Evolutionary conservation across 1,140 invertebrate genomes (phyloP).

Genomic region (Aphidius ervi): DNA sequence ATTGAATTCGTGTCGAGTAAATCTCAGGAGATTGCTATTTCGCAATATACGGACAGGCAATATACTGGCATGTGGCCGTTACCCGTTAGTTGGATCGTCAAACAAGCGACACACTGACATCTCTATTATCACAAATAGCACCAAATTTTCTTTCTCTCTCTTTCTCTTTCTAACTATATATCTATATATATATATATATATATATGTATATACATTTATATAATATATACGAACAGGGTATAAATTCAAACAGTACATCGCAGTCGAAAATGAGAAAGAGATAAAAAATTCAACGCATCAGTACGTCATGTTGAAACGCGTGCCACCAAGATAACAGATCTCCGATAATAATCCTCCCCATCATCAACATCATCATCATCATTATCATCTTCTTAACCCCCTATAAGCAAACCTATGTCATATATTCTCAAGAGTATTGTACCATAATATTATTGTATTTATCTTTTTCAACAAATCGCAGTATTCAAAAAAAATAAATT

Average conservation of each 20-base stretch:
- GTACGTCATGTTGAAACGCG: constrained; percentile 34
- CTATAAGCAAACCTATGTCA: neutral
- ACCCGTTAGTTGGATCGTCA: constrained; percentile 47
- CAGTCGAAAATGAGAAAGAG: constrained; percentile 3
- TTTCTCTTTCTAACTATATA: neutral
- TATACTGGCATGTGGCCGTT: constrained; percentile 30
- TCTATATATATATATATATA: constrained; percentile 2
- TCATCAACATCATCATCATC: constrained; percentile 26
- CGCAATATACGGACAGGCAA: constrained; percentile 30
- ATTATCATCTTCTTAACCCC: constrained; percentile 1
- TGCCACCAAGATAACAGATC: constrained; percentile 51
- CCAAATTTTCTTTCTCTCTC: too few species aligned
- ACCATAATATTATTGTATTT: neutral
- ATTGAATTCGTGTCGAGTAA: constrained; percentile 5
- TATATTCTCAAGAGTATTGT: constrained; percentile 7
- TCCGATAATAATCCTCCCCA: constrained; percentile 48
- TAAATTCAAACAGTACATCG: constrained; percentile 17
- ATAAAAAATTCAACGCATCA: neutral
- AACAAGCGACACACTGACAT: constrained; percentile 51
- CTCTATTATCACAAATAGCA: constrained; percentile 47
- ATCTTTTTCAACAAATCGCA: neutral
- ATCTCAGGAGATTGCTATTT: constrained; percentile 35
- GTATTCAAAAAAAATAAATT: too few species aligned
- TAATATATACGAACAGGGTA: neutral
- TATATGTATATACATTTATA: constrained; percentile 5